phyloP scores from a whole-genome alignment of 2,113 vertebrate species.

The Arenaria interpres region DNA sequence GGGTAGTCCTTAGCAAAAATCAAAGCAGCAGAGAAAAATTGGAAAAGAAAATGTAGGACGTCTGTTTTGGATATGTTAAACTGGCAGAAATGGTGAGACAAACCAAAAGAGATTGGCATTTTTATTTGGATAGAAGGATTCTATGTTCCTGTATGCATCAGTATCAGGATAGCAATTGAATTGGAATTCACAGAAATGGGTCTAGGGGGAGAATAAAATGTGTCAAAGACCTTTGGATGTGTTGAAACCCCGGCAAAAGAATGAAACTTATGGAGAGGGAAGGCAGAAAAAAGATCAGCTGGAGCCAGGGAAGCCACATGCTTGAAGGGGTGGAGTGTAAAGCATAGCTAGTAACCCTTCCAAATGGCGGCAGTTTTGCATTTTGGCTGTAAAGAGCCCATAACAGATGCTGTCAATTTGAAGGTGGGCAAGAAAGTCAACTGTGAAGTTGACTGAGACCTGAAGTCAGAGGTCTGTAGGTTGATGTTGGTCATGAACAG shows the following conservation, averaged over 20 bases:
- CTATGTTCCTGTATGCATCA: neutral
- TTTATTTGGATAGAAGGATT: neutral
- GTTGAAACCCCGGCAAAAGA: neutral
- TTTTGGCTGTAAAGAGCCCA: neutral
- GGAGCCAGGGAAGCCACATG: neutral
- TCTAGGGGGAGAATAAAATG: neutral
- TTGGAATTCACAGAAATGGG: neutral
- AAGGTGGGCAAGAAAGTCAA: neutral
- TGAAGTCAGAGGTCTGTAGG: neutral
- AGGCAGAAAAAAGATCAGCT: neutral
- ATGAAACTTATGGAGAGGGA: neutral
- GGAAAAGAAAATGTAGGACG: neutral
- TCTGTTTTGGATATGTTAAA: neutral
- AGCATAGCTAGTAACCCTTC: neutral
- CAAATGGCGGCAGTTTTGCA: neutral
- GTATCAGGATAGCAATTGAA: neutral
- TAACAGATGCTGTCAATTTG: neutral
- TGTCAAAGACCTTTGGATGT: neutral
- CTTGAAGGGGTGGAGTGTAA: neutral
- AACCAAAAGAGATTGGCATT: neutral
- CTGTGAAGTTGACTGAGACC: neutral
- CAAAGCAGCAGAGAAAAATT: neutral
- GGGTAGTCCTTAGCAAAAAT: neutral
- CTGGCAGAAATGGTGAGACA: neutral
- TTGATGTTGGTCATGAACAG: neutral